Conservation (phyloP, 2,797 vertebrate genomes). For the Telmatherina bonti region DNA sequence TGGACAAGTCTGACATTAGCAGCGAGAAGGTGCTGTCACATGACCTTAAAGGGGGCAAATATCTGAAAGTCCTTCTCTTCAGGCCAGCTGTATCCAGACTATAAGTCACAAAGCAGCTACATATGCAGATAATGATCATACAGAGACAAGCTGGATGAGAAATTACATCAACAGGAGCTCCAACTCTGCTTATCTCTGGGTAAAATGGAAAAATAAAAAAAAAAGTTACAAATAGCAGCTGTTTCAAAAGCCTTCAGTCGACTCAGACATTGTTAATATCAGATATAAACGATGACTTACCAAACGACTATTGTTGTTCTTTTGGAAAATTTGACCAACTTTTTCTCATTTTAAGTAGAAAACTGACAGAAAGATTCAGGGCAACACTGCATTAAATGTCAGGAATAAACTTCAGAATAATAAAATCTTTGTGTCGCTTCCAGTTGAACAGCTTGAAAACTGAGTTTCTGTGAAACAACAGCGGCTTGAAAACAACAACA, state of each 20-base stretch:
- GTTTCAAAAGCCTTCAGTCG: not conserved
- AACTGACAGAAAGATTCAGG: not conserved
- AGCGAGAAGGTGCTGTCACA: constrained; percentile 31
- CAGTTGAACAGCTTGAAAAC: no score
- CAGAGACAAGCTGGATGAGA: not conserved
- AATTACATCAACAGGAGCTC: not conserved
- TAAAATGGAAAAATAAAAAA: constrained; percentile 4
- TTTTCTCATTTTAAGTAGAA: not conserved
- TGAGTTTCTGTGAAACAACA: no score
- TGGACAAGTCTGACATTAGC: constrained; percentile 54
- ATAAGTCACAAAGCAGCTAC: constrained; percentile 16
- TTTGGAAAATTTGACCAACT: no score
- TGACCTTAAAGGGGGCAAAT: constrained; percentile 60
- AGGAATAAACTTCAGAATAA: not conserved
- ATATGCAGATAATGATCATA: not conserved
- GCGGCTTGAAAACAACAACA: no score
- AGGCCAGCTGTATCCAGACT: constrained; percentile 35
- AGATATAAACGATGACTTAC: no score
- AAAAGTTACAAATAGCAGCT: not conserved
- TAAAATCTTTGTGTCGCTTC: no score
- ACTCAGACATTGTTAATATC: not conserved
- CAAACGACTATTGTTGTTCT: no score
- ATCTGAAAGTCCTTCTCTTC: constrained; percentile 19
- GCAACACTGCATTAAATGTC: not conserved
- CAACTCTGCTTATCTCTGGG: not conserved